Base-by-base conservation (phyloP, 1,140 invertebrate genomes). In the Drosophila lini region DNA sequence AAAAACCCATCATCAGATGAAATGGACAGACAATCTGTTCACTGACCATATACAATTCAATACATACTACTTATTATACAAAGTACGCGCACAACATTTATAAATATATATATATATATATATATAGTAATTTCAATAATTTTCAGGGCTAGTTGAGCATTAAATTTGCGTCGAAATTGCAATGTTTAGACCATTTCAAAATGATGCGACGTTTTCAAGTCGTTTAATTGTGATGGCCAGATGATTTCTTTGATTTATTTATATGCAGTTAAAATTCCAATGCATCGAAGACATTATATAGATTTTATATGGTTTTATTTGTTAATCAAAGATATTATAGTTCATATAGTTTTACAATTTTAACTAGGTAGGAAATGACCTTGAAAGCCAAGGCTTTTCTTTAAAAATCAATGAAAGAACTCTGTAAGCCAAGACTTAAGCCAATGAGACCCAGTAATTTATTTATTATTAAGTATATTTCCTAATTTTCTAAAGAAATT, bases 131-230 rank as follows among this genome's bases (percentile, higher is more conserved):
- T 59, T 59, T 38, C 34, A n/a, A 61, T 47, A 42, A 71, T 80
- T 84, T 80, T 77, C 60, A 62, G 52, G 74, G 57, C 64, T 74
- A 81, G 41, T 80, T 78, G 57, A 63, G 81, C 81, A 70, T 60
- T 70, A 78, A 63, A 71, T 68, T 52, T 47, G 41, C 31, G 25
- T 40, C 67, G 47, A 62, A 55, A 62, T 55, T 52, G 31, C 19
- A 61, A 57, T 71, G 34, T 31, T 38, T 58, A 42, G 19, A 15
- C 38, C 19, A 19, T 7, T 32, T 32, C 31, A 3, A 32, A 15
- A 62, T 62, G 48, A 55, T 5, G 36, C 25, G 8, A n/a, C n/a
- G 16, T 13, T 45, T 45, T 44, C 6, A 63, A 52, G 7, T 13
- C 3, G 52, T 38, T 45, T 31, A 45, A 44, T 22, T 31, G 59